Evolutionary conservation across 2,888 invertebrate species (phyloP), one percentile per base, ranked within the genome.

Genomic region (Tachystola acroxantha): DNA sequence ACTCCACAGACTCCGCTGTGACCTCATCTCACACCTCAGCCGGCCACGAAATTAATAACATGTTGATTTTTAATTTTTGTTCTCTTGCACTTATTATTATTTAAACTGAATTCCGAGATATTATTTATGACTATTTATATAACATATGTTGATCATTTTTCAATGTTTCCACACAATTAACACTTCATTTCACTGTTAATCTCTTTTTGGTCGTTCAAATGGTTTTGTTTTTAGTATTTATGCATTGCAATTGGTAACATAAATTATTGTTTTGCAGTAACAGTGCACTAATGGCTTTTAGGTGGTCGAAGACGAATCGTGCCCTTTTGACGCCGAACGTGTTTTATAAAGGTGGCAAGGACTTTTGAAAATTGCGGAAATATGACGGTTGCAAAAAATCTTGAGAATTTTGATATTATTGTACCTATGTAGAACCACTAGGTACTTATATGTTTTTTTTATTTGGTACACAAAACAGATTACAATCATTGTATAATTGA

Each of bases 71-170:
- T 84, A 81, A 74, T 80, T 82, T 69, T 76, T 79, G 69, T 79
- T 77, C 69, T 78, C 73, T 75, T 79, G 79, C 78, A 82, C 80
- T 84, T 86, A 82, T 85, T 84, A 84, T 84, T 85, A 82, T 79
- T 86, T 85, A 85, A 85, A 82, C 84, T 82, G 81, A 81, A 82
- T 81, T 80, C 79, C 75, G 76, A 77, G 67, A 45, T 60, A 68
- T 81, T 84, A 85, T 85, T 86, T 86, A 85, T 85, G 74, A 79
- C 75, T 86, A 85, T 85, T 86, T 85, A 85, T 84, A 85, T 85
- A 85, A 84, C 81, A 76, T 85, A 86, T 85, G 85, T 78, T 81
- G 81, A 82, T 79, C 82, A 85, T 86, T 85, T 82, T 80, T 86
- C 85, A 85, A 84, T 84, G 85, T 82, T 74, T 79, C 79, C 70